Evolutionary conservation across 2,888 invertebrate species (phyloP), one percentile per base, ranked within the genome.

Genomic region (Cylloceria caligata): DNA sequence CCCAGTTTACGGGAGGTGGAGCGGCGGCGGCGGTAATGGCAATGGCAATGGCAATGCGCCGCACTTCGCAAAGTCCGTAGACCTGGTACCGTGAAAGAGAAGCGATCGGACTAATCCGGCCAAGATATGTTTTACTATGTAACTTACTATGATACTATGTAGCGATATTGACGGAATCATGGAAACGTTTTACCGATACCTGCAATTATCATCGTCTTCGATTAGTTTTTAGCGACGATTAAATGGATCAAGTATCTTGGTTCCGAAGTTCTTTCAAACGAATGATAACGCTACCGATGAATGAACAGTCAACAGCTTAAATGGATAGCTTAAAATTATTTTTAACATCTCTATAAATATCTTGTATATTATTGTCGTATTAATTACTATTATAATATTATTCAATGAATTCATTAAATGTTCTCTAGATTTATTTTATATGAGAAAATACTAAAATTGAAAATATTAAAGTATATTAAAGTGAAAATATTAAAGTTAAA

Each of bases 1-100:
- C 92, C 92, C 86, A 92, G 90, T 90, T 91, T 83, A 86, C 86
- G 87, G 60, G 68, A 75, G 83, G 72, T 80, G 60, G 69, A 55
- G 64, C 69, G 71, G 69, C 60, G 60, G 69, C 68, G 60, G 52
- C 62, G 68, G 75, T 57, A 74, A 81, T 73, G 65, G 81, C 68
- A 75, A 52, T 73, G 49, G 67, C 72, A 72, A 77, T 69, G 69
- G 60, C 19, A 60, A 60, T 57, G 79, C 60, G 68, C 55, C 39
- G 79, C 64, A 72, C 72, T 71, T 68, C 47, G 72, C 49, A 16
- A 68, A 83, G 73, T 30, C 30, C 72, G 57, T 47, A 47, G 72
- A 30, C 27, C 57, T 21, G 27, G 19, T 30, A 19, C 72, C 45
- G 76, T 68, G 67, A 76, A 79, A 76, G 64, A 73, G 57, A 49